Evolutionary conservation across 2,797 vertebrate genomes (phyloP).

Genomic region (Macropodus opercularis): DNA sequence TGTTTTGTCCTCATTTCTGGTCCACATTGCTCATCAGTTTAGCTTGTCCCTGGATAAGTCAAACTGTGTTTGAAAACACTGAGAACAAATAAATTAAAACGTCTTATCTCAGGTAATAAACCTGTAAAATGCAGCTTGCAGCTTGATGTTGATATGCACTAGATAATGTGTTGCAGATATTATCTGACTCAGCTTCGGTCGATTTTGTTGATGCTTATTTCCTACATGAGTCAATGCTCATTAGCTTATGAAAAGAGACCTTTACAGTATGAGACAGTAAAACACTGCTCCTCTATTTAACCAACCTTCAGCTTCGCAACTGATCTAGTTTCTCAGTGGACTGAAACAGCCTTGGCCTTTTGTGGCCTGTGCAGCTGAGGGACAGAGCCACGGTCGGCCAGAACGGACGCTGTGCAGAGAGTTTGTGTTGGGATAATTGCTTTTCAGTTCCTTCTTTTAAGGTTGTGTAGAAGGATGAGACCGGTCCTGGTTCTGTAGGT

Average conservation of each 20-base stretch:
- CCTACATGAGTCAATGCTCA: neutral
- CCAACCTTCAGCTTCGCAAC: slow-evolving; percentile 31
- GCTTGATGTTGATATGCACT: too few relatives aligned
- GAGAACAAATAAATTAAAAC: too few relatives aligned
- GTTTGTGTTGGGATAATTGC: slow-evolving; percentile 38
- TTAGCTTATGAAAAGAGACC: slow-evolving; percentile 3
- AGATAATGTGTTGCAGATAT: neutral
- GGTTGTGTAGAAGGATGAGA: slow-evolving; percentile 1
- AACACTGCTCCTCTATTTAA: slow-evolving; percentile 17
- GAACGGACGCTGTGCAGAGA: slow-evolving; percentile 16
- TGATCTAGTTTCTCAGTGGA: slow-evolving; percentile 32
- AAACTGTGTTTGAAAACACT: too few relatives aligned
- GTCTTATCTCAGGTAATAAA: neutral
- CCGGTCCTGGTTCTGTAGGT: slow-evolving; percentile 7
- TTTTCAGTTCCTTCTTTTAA: slow-evolving; percentile 26
- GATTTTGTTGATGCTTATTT: neutral
- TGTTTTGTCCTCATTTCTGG: slow-evolving; percentile 13
- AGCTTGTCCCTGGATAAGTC: slow-evolving; percentile 29
- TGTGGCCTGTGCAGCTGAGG: slow-evolving; percentile 15
- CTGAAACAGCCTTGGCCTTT: slow-evolving; percentile 36
- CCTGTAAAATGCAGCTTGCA: neutral
- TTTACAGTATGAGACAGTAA: neutral
- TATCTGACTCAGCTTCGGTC: neutral
- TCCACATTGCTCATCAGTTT: neutral
- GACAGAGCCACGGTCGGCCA: slow-evolving; percentile 14